These are phyloP conservation scores for Leuciscus idus DNA, from an alignment of 2,113 vertebrate genomes.

Conservation along the genomic window DNA sequence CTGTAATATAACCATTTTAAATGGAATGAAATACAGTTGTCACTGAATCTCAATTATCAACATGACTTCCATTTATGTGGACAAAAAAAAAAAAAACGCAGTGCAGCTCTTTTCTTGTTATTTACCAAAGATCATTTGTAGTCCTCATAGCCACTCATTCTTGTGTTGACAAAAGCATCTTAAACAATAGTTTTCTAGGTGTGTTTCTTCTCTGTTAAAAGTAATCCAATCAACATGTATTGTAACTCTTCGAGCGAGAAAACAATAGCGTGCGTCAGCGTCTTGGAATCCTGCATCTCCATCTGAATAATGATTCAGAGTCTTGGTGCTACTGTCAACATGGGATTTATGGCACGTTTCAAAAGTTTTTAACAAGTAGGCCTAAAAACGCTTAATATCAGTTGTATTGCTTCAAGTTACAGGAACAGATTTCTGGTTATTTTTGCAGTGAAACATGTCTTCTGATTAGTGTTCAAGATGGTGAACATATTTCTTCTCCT, in stretches of 20 bases:
- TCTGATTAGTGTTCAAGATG: conserved; percentile 12
- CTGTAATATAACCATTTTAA: not conserved
- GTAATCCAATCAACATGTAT: not conserved
- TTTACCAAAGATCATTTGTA: not conserved
- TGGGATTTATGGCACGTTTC: not conserved
- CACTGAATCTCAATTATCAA: not conserved
- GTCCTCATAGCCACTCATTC: not conserved
- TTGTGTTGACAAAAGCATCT: not conserved
- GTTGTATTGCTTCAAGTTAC: not conserved
- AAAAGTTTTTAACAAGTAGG: not conserved
- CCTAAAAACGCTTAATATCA: not conserved
- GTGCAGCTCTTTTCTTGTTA: not conserved
- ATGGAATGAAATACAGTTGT: not conserved
- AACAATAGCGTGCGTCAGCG: not conserved
- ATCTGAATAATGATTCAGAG: conserved; percentile 15
- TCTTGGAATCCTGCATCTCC: conserved; percentile 17
- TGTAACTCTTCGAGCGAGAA: not conserved
- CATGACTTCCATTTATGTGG: not conserved
- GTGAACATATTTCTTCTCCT: conserved; percentile 22
- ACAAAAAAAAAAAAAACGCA: not conserved
- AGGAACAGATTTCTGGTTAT: conserved; percentile 13
- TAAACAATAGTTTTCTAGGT: not conserved
- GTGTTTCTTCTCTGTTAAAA: conserved; percentile 4
- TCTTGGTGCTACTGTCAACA: not conserved
- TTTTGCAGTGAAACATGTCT: not conserved